Evolutionary conservation across 2,888 invertebrate species (phyloP), one percentile per base, ranked within the genome.

Genomic region (Hypena proboscidalis): DNA sequence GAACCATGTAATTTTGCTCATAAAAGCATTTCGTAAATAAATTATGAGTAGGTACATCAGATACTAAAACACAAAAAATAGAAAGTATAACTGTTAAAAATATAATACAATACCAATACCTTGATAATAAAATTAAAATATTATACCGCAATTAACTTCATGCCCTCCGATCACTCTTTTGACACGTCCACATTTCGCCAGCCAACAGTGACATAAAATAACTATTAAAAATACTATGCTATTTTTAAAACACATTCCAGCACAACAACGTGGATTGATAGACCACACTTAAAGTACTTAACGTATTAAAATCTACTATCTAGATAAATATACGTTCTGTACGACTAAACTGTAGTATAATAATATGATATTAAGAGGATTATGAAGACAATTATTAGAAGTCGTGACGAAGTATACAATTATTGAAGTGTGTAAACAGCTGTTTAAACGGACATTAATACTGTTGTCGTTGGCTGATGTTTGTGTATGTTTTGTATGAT

Each of bases 151-250:
- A 37, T 67, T 46, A 4, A 88, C 78, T 50, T 77, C 74, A 19
- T 43, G 41, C 19, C 83, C 90, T 20, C 78, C 80, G 37, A 89
- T 65, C 26, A 90, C 80, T 67, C 90, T 72, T 62, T 83, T 89
- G 14, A 86, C 69, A 70, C 90, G 80, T 23, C 74, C 60, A 55
- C 54, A 59, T 17, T 36, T 33, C 35, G 47, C 39, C 7, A 54
- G 66, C 19, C 63, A 42, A 63, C 41, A 58, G 46, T 58, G 30
- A 69, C 36, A 51, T 38, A 39, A 57, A 52, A 39, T 55, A 51
- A 48, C 21, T 44, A 54, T 48, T 50, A 50, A 30, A 26, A 52
- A 19, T 33, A 49, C n/a, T 29, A 32, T 10, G 31, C 35, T 50
- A 38, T 48, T 51, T 56, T 45, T 55, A 46, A 54, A 47, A 58